Evolutionary conservation across 2,888 invertebrate species (phyloP), one percentile per base, ranked within the genome.

Genomic region (Eupsilia transversa): DNA sequence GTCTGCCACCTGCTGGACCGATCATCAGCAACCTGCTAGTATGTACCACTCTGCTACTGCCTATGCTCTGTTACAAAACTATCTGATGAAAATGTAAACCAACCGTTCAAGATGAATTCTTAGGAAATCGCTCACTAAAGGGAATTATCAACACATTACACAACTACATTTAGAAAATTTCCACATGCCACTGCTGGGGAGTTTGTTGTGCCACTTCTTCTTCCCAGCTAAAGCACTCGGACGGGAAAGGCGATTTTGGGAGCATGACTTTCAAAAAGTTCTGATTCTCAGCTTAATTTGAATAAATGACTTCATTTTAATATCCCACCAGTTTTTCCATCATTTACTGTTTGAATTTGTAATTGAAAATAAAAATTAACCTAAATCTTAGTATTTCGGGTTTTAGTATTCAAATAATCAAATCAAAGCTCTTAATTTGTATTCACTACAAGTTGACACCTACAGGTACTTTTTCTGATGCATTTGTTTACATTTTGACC

Each of bases 1-100:
- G 4, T 20, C 14, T 30, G 72, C 79, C 74, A 46, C 67, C 68
- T 87, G 88, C 88, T 91, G 91, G 91, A 64, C 72, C 60, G 89
- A 89, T 63, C 82, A 81, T 30, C 74, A 77, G 64, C 77, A 80
- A 85, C 71, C 79, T 10, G 72, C 70, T 64, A 85, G 91, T 91
- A 65, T 61, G 74, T 82, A 33, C 17, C n/a, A 20, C 20, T 17
- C 27, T 10, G 12, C 52, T n/a, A n/a, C 54, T 54, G 2, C 1
- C 27, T 54, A 27, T 27, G 12, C 4, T n/a, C 52, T 52, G 5
- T 52, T 27, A n/a, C 12, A 52, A 27, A 52, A n/a, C 5, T 27
- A 4, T n/a, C 12, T n/a, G n/a, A 12, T 12, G n/a, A 52, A 12
- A 4, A n/a, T 52, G 5, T 27, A 52, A 52, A 52, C 52, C 12